Base-by-base conservation (phyloP, 2,888 invertebrate species). In the Eumerus sabulonum region DNA sequence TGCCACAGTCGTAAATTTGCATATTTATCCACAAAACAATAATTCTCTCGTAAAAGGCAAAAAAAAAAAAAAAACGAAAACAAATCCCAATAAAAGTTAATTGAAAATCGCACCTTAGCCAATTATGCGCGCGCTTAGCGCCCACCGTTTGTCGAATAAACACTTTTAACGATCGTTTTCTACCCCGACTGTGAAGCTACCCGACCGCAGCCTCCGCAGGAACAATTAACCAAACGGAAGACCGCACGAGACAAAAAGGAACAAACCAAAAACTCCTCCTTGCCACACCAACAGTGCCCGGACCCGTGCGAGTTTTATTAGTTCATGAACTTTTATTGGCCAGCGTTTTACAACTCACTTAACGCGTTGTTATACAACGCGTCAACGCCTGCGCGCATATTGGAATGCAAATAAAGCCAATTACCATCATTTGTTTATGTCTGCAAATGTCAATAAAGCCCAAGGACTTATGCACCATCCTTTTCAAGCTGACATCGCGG, bases 251-350 rank as follows among this genome's bases (percentile, higher is more conserved):
- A 9, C 51, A 14, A 63, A 57, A 67, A n/a, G n/a, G 67, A 53
- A 63, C 56, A 18, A 45, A 67, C 1, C n/a, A 9, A 51, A n/a
- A 9, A 35, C n/a, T 17, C 50, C 16, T n/a, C 4, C 14, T 14
- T 14, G 42, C 19, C 38, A 40, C 48, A 12, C 54, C 27, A 40
- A 9, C 40, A 7, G 11, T n/a, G 40, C 11, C 40, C 7, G 17
- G 35, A 68, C 44, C 38, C 53, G 45, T 18, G 9, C 13, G 53
- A 40, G 35, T 79, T 79, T 79, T 79, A 79, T 74, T 79, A 53
- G 62, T 79, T 70, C 74, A 64, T 79, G 68, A 79, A 60, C 68
- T 79, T 79, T 79, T 79, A 79, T 74, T 74, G 60, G 63, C 74
- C 59, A 70, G 67, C 16, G 64, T 64, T 79, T 79, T 74, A 79